Evolutionary conservation across 2,797 vertebrate genomes (phyloP).

Genomic region (Triplophysa yarkandensis): DNA sequence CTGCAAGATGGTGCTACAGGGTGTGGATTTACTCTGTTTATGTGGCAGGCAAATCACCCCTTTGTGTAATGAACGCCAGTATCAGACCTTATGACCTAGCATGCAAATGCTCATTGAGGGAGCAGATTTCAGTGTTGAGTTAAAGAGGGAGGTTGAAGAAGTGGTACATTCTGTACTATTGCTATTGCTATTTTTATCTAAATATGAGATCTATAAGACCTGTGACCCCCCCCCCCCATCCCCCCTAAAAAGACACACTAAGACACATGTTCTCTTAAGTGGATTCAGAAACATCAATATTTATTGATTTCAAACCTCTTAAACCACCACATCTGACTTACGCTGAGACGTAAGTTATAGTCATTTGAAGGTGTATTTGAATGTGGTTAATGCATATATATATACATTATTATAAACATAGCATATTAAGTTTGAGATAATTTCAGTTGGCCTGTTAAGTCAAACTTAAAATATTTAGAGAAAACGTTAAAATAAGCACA

Average conservation of each 20-base stretch:
- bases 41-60: slow-evolving; percentile 72
- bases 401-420: background rate
- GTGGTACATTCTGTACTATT: background rate
- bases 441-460: no score
- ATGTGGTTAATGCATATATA: background rate
- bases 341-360: slow-evolving; percentile 9
- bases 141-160: slow-evolving; percentile 11
- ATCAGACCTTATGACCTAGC: slow-evolving; percentile 51
- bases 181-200: background rate
- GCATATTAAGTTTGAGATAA: no score
- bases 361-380: slow-evolving; percentile 29
- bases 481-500: no score
- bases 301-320: background rate
- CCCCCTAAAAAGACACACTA: background rate
- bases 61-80: slow-evolving; percentile 50
- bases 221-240: background rate
- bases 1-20: slow-evolving; percentile 23
- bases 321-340: slow-evolving; percentile 1
- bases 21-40: slow-evolving; percentile 50
- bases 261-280: no score
- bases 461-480: no score
- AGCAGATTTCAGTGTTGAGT: background rate
- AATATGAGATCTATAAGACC: background rate
- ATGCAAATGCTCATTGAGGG: slow-evolving; percentile 73
- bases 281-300: slow-evolving; percentile 8